Percentiles rank a stretch among this genome's conserved stretches.
Conservation (phyloP, 2,888 invertebrate genomes). For the Drosophila koepferae region DNA sequence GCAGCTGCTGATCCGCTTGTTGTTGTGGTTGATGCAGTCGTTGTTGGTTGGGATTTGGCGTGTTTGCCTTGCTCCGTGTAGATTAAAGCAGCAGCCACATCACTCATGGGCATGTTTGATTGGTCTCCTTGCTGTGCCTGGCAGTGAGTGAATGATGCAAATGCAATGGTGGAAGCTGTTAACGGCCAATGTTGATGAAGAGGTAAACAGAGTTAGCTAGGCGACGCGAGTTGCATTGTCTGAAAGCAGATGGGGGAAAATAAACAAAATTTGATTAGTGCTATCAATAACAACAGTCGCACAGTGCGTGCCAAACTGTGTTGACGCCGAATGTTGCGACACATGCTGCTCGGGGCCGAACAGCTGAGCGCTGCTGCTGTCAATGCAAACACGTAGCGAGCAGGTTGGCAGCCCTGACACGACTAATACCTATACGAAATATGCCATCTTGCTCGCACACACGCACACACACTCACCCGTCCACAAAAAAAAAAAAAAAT, state of each 20-base stretch:
- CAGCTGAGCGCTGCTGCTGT: constrained; percentile 39
- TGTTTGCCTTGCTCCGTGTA: constrained; percentile 62
- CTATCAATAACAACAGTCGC: constrained; percentile 2
- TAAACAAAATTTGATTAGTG: not conserved
- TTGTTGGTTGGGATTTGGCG: constrained; percentile 14
- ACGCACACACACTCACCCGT: constrained; percentile 53
- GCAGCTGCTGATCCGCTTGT: constrained; percentile 1
- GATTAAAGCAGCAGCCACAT: constrained; percentile 60
- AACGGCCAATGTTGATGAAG: constrained; percentile 56
- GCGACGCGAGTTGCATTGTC: constrained; percentile 58
- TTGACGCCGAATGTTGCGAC: constrained; percentile 12
- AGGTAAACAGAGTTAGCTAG: constrained; percentile 55
- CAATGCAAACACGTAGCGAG: constrained; percentile 16
- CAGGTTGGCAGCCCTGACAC: constrained; percentile 39
- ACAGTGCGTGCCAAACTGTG: constrained; percentile 29
- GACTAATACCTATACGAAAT: constrained; percentile 40
- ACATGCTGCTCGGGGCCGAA: constrained; percentile 25
- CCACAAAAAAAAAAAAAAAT: constrained; percentile 37
- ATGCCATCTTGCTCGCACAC: constrained; percentile 47
- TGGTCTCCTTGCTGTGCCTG: constrained; percentile 23
- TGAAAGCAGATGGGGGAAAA: constrained; percentile 9
- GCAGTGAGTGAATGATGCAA: constrained; percentile 36
- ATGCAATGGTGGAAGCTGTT: constrained; percentile 52
- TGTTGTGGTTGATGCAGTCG: constrained; percentile 6
- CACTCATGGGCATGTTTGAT: constrained; percentile 65